Evolutionary conservation across 2,797 vertebrate species (phyloP).

Genomic region (Gallinago solitaria): DNA sequence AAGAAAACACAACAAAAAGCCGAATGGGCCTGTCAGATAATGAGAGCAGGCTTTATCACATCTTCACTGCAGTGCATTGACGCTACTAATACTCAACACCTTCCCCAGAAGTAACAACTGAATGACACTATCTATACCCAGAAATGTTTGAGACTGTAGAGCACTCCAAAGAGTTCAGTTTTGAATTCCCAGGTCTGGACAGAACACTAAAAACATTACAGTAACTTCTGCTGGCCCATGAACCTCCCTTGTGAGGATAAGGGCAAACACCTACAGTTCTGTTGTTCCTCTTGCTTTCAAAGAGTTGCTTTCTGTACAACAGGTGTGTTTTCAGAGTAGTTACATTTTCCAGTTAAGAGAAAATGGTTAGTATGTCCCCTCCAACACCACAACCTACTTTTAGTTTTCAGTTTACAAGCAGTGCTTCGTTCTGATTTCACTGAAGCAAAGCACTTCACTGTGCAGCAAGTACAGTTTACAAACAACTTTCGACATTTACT

Average conservation of each 20-base stretch:
- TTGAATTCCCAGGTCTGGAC: background rate
- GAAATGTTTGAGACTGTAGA: background rate
- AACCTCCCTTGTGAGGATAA: background rate
- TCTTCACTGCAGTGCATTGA: background rate
- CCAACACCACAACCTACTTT: background rate
- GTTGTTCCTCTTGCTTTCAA: background rate
- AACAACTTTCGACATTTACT: background rate
- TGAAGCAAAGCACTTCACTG: background rate
- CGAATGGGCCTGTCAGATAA: background rate
- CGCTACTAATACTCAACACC: background rate
- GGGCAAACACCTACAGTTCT: background rate
- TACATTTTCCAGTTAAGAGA: background rate
- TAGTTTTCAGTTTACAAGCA: background rate
- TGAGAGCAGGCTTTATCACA: background rate
- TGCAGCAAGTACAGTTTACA: background rate
- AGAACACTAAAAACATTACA: background rate
- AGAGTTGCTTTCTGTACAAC: background rate
- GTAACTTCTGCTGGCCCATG: background rate
- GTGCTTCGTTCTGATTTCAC: background rate
- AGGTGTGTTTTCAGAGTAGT: background rate
- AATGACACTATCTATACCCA: background rate
- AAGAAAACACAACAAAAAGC: background rate
- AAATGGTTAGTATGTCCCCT: background rate
- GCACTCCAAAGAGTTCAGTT: background rate
- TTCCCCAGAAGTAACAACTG: background rate